phyloP scores from a whole-genome alignment of 2,113 vertebrate genomes.

The Cercocebus atys region DNA sequence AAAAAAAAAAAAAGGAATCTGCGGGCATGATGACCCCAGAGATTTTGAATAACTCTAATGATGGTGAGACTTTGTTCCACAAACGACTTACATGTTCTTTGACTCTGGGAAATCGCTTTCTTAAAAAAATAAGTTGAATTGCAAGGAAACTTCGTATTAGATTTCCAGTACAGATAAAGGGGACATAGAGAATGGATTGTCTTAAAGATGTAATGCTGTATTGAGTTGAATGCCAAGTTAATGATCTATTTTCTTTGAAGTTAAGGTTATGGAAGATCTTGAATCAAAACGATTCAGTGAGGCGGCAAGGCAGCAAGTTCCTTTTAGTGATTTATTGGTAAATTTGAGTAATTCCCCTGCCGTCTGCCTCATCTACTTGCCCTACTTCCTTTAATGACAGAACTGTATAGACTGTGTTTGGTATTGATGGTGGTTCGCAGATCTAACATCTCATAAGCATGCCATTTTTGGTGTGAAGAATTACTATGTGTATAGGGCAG shows the following conservation, averaged over 20 bases:
- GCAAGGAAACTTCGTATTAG: conserved; percentile 44
- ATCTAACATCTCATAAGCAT: conserved; percentile 35
- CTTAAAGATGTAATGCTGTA: conserved; percentile 63
- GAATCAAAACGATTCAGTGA: conserved; percentile 60
- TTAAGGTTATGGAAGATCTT: conserved; percentile 67
- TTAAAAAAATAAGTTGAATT: conserved; percentile 57
- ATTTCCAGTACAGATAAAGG: conserved; percentile 62
- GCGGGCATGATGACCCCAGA: neutral
- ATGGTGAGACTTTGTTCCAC: conserved; percentile 38
- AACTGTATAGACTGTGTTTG: conserved; percentile 5
- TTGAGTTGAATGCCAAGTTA: conserved; percentile 69
- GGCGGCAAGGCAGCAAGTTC: conserved; percentile 51
- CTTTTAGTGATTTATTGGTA: conserved; percentile 64
- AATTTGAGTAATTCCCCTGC: conserved; percentile 42
- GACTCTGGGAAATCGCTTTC: conserved; percentile 24
- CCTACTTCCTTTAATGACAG: conserved; percentile 48
- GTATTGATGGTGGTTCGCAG: neutral
- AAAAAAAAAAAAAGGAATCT: neutral
- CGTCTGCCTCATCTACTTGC: conserved; percentile 33
- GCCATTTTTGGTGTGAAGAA: conserved; percentile 8
- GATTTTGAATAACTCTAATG: conserved; percentile 53
- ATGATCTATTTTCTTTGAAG: conserved; percentile 73
- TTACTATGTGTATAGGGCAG: neutral
- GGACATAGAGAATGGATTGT: conserved; percentile 51
- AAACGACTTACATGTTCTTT: conserved; percentile 28